These are phyloP conservation scores for Sebastes alutus DNA, from an alignment of 2,797 vertebrate genomes.

Conservation along the genomic window DNA sequence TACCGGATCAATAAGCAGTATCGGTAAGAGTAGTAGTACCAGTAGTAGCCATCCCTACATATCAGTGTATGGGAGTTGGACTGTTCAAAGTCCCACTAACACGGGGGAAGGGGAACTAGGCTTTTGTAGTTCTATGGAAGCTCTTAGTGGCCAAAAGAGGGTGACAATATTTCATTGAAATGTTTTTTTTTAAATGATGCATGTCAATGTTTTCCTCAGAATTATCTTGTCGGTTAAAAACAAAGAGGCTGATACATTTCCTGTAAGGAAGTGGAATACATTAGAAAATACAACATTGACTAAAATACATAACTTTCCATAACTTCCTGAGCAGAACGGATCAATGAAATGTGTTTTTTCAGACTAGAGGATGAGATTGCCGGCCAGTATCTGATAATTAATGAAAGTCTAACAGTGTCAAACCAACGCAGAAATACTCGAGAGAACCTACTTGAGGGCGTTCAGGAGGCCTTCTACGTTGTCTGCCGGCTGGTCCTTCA, in stretches of 20 bases:
- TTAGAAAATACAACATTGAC: neutral
- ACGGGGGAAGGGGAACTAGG: neutral
- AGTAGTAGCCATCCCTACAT: too few species aligned
- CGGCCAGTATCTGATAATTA: too few species aligned
- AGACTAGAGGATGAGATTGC: neutral
- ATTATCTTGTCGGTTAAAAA: neutral
- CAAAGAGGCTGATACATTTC: neutral
- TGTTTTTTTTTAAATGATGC: too few species aligned
- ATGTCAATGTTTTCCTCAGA: neutral
- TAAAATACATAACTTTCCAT: neutral
- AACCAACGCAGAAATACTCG: neutral
- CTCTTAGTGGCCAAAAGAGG: too few species aligned
- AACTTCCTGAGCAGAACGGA: neutral
- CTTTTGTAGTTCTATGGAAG: neutral
- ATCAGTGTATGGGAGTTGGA: too few species aligned
- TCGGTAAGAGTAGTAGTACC: too few species aligned
- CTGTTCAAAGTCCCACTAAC: too few species aligned
- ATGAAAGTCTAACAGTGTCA: neutral
- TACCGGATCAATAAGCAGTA: too few species aligned
- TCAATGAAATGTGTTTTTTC: neutral
- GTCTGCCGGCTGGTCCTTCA: conserved; percentile 97
- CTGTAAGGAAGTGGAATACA: neutral
- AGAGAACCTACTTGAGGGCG: conserved; percentile 91
- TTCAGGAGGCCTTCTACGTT: conserved; percentile 97
- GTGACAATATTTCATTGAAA: neutral